These are phyloP conservation scores for Diadegma fenestrale DNA, from an alignment of 2,888 invertebrate species.

Conservation along the genomic window DNA sequence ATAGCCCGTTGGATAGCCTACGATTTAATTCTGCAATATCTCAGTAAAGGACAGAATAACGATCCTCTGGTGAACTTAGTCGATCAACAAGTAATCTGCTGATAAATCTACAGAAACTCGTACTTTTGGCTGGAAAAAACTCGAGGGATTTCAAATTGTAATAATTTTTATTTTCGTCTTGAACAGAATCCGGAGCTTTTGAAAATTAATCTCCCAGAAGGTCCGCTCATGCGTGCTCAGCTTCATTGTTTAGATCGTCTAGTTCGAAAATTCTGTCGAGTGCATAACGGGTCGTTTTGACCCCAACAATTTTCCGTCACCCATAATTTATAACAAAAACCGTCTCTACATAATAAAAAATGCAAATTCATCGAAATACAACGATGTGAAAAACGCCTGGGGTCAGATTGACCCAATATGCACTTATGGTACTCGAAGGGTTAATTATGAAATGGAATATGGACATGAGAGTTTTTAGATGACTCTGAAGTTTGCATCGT, in stretches of 20 bases:
- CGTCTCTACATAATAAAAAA: no score
- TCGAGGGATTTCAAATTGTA: not conserved
- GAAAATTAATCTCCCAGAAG: no score
- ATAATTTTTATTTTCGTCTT: not conserved
- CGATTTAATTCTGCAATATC: not conserved
- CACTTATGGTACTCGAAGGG: not conserved
- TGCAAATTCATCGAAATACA: no score
- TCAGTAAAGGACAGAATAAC: not conserved
- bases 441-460: not conserved
- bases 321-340: no score
- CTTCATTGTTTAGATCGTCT: no score
- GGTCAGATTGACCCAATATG: no score
- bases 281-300: no score
- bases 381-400: no score
- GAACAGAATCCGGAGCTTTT: not conserved
- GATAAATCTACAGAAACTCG: not conserved
- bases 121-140: not conserved
- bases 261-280: no score
- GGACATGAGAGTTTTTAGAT: not conserved
- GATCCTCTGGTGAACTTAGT: not conserved
- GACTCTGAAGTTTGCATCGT: no score
- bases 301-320: no score
- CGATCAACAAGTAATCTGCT: not conserved
- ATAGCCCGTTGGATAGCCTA: slow-evolving; percentile 81
- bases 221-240: no score